Percentiles rank a stretch among this genome's conserved stretches.
Evolutionary conservation across 1,140 invertebrate genomes (phyloP).

Genomic region (Patella vulgata): DNA sequence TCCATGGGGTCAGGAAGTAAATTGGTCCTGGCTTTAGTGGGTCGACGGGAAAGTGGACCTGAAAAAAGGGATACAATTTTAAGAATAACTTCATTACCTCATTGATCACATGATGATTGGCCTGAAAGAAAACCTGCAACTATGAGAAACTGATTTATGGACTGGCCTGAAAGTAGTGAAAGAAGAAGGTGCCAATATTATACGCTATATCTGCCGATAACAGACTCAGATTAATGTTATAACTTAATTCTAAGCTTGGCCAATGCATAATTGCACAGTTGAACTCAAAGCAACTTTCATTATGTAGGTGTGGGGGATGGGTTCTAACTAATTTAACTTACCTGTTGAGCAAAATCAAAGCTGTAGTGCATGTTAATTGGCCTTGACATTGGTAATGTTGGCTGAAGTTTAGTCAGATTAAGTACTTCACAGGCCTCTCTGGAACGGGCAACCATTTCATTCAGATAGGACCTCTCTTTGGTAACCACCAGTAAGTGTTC

Average conservation of each 20-base stretch:
- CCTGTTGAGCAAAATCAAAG: constrained; percentile 37
- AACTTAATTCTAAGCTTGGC: background rate
- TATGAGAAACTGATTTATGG: too few species aligned
- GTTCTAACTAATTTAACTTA: too few species aligned
- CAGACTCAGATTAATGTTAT: background rate
- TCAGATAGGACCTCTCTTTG: constrained; percentile 24
- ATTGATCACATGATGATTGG: background rate
- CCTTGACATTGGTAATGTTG: background rate
- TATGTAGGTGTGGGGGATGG: too few species aligned
- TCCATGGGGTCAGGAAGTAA: constrained; percentile 38
- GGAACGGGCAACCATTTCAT: constrained; percentile 6
- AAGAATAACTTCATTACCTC: background rate
- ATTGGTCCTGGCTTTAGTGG: constrained; percentile 42
- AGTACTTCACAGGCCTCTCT: background rate
- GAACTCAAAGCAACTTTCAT: too few species aligned
- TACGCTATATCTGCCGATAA: background rate
- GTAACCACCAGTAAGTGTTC: background rate
- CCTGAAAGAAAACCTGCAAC: too few species aligned
- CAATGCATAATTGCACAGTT: background rate
- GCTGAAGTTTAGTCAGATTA: constrained; percentile 1
- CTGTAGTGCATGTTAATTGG: constrained; percentile 33
- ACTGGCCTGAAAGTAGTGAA: too few species aligned
- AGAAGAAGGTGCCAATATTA: too few species aligned
- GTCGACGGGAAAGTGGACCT: constrained; percentile 38
- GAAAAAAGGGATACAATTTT: too few species aligned